These are phyloP conservation scores for Halcyon smyrnensis DNA, from an alignment of 2,797 vertebrate genomes.

Conservation along the genomic window DNA sequence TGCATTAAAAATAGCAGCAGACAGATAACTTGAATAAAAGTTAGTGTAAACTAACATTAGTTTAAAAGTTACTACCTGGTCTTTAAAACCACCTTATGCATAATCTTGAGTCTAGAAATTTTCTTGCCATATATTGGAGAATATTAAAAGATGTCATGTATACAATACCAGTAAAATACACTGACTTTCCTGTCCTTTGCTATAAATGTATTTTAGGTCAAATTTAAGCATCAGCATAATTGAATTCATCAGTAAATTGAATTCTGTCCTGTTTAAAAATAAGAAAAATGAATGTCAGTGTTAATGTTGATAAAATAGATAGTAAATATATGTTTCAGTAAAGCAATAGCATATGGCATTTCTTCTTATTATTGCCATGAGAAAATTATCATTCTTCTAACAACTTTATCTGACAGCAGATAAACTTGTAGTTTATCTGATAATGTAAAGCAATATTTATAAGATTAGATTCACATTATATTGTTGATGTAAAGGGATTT, in stretches of 20 bases:
- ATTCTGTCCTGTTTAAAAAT: background rate
- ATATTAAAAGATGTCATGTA: constrained; percentile 1
- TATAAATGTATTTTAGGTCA: background rate
- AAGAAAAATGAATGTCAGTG: background rate
- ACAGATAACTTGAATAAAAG: background rate
- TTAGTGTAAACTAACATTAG: background rate
- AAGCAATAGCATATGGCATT: background rate
- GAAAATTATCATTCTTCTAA: too few species aligned
- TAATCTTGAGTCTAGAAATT: background rate
- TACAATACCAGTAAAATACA: background rate
- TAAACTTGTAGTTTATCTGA: background rate
- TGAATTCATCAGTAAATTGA: too few species aligned
- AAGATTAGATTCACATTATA: background rate
- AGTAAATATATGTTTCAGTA: background rate
- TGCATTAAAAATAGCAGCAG: background rate
- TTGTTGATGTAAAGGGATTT: background rate
- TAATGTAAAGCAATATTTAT: background rate
- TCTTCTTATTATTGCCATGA: background rate
- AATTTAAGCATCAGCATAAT: background rate
- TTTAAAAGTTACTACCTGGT: background rate
- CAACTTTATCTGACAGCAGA: too few species aligned
- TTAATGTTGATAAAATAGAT: background rate
- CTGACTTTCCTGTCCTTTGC: background rate
- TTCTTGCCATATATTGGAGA: background rate
- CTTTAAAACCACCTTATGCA: background rate